These are phyloP conservation scores for Pseudonaja textilis DNA, from an alignment of 2,113 vertebrate genomes.

Conservation along the genomic window DNA sequence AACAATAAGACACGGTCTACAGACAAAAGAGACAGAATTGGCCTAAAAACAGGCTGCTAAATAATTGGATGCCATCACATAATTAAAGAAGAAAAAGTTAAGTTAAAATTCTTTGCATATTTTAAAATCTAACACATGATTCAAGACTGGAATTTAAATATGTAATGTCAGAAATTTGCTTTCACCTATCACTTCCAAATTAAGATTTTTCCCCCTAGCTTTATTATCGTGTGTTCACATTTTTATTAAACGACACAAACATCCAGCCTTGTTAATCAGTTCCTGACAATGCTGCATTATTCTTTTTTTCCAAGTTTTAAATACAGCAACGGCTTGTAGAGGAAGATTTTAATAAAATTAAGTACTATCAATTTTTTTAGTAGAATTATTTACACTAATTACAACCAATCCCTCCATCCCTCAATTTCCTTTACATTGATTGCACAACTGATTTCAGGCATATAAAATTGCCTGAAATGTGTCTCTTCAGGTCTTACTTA, in stretches of 20 bases:
- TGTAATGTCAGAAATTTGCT: conserved; percentile 39
- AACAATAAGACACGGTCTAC: conserved; percentile 35
- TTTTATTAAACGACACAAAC: neutral
- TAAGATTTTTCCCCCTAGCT: neutral
- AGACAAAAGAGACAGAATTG: conserved; percentile 17
- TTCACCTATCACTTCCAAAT: conserved; percentile 6
- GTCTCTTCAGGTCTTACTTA: neutral
- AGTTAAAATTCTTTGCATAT: conserved; percentile 25
- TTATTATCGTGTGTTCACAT: neutral
- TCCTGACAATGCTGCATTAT: neutral
- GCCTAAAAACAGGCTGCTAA: neutral
- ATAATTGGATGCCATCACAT: conserved; percentile 5
- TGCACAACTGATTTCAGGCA: neutral
- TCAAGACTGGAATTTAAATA: conserved; percentile 15
- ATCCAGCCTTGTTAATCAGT: neutral
- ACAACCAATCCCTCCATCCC: neutral
- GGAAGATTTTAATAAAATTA: neutral
- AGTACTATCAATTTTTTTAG: neutral
- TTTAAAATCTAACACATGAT: conserved; percentile 36
- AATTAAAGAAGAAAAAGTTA: conserved; percentile 46
- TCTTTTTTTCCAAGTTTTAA: neutral
- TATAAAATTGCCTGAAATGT: neutral
- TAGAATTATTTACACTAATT: neutral
- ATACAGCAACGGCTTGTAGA: neutral
- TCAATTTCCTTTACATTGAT: neutral